Conservation (phyloP, 2,888 invertebrate species). For the Lepas anatifera region DNA sequence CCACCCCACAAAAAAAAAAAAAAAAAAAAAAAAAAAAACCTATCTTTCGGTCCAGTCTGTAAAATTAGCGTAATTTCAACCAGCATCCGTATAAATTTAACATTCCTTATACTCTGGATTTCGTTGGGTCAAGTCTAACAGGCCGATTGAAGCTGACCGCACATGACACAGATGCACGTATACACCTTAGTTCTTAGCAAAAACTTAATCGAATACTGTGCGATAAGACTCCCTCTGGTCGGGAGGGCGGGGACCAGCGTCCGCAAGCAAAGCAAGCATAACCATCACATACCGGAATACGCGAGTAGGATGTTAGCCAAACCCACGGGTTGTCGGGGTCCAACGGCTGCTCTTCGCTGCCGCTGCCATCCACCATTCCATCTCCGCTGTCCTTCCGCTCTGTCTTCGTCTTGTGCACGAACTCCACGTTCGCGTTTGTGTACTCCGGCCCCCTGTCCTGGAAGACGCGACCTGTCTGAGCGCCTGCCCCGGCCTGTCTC, state of each 20-base stretch:
- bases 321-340: conserved; percentile 69
- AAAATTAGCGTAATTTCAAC: too few species aligned
- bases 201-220: too few species aligned
- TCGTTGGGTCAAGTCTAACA: too few species aligned
- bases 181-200: too few species aligned
- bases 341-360: conserved; percentile 39
- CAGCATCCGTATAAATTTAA: too few species aligned
- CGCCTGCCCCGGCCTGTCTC: not conserved
- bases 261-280: too few species aligned
- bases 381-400: not conserved
- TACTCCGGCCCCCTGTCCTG: not conserved
- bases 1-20: not conserved
- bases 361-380: not conserved
- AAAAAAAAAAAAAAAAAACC: not conserved
- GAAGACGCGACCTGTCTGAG: too few species aligned
- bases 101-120: too few species aligned
- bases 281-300: conserved; percentile 53
- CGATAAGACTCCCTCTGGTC: too few species aligned
- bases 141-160: too few species aligned
- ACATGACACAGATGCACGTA: too few species aligned
- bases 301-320: conserved; percentile 73
- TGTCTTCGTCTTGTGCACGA: not conserved
- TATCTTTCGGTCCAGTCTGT: not conserved
- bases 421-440: not conserved
- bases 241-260: too few species aligned